A percentile compares a stretch with the other conserved stretches of the same genome.
Conservation (phyloP, 2,113 vertebrate genomes). For the Bubalus kerabau region DNA sequence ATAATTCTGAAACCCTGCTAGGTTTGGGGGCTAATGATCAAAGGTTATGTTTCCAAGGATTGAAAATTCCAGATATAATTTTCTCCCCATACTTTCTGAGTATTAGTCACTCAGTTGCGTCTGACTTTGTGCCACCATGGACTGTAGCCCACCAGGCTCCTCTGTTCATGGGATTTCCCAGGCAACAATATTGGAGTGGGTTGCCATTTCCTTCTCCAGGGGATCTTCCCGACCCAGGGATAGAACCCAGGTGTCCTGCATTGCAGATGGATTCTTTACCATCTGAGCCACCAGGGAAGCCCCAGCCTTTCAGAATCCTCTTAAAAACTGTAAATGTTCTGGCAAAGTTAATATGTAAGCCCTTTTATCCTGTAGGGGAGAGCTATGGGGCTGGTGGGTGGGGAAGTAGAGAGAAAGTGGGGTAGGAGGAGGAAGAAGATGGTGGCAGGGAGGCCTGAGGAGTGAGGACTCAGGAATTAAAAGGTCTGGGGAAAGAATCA, state of each 20-base stretch:
- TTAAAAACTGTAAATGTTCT: background rate
- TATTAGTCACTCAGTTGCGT: background rate
- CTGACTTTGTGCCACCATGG: background rate
- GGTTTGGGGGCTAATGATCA: background rate
- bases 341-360: background rate
- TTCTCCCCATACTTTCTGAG: background rate
- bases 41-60: slow-evolving; percentile 34
- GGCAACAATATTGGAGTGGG: background rate
- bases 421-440: background rate
- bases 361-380: background rate
- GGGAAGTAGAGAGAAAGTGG: background rate
- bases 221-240: background rate
- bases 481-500: background rate
- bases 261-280: background rate
- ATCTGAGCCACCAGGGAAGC: background rate
- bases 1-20: slow-evolving; percentile 26
- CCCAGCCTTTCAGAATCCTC: background rate
- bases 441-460: background rate
- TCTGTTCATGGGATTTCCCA: background rate
- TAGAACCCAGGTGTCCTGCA: background rate
- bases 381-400: background rate
- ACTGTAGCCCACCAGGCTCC: background rate
- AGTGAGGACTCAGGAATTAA: background rate
- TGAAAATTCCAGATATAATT: slow-evolving; percentile 20
- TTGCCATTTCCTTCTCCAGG: background rate